Base-by-base conservation (phyloP, 2,888 invertebrate species). In the Galeopsomyia nigrocyanea region DNA sequence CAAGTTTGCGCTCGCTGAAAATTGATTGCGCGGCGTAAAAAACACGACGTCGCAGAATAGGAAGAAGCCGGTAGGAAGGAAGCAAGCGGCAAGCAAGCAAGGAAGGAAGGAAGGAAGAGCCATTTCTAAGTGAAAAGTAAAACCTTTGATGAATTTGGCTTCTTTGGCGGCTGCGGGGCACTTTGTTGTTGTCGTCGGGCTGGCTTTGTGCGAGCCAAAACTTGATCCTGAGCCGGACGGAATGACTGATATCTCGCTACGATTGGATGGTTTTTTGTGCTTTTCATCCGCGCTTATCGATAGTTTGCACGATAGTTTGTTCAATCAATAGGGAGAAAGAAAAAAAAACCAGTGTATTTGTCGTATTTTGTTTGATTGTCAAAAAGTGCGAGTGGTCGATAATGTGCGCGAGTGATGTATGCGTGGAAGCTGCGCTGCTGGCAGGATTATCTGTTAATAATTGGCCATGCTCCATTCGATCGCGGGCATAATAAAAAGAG, bases 81-180 rank as follows among this genome's bases (percentile, higher is more conserved):
- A 19, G 17, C 14, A 49, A 56, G 56, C n/a, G 21, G 21, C 21
- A 21, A 22, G 31, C 26, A 16, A 22, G 13, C 1, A 49, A 46
- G 16, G n/a, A 46, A 57, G n/a, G 49, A 9, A 26, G 56, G 21
- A 31, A 19, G 17, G 17, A 49, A 56, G 56, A n/a, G 17, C 67
- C 7, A 39, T 39, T 39, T 39, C 39, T 46, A 63, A 64, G 58
- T 46, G 55, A 68, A 68, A 68, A 68, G 65, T 61, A 73, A 73
- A 73, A 68, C 65, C 68, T 65, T 65, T 68, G 64, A 73, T 68
- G 73, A 68, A 73, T 73, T 46, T 73, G 22, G 68, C 53, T 73
- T 65, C 68, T 68, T 73, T 53, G 50, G 26, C 26, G 22, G 10
- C 26, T 13, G 9, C 51, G 46, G 21, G 47, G 47, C 60, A 53